These are phyloP conservation scores for Characodon lateralis DNA, from an alignment of 2,797 vertebrate genomes.

Conservation along the genomic window DNA sequence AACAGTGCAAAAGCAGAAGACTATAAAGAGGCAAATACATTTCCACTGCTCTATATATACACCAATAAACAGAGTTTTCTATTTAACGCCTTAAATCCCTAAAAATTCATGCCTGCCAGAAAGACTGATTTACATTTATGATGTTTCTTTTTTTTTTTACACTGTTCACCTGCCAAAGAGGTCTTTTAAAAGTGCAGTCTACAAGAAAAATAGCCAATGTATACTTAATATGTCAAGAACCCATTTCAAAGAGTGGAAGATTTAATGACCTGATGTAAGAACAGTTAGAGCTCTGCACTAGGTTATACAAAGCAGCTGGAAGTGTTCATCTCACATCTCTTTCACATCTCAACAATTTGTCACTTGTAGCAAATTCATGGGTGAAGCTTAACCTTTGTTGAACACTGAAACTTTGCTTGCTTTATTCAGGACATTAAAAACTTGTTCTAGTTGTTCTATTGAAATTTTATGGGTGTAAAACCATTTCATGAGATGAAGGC, in stretches of 20 bases:
- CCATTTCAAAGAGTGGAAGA: slow-evolving; percentile 26
- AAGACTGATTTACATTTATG: slow-evolving; percentile 20
- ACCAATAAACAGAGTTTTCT: slow-evolving; percentile 6
- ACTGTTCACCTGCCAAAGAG: slow-evolving; percentile 45
- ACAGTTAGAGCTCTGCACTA: not conserved
- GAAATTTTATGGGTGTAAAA: not conserved
- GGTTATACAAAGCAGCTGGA: slow-evolving; percentile 6
- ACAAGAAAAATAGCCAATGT: slow-evolving; percentile 9
- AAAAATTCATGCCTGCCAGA: slow-evolving; percentile 23
- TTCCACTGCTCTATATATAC: not conserved
- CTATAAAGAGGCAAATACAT: not conserved
- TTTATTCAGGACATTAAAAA: not conserved
- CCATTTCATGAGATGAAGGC: too few relatives aligned
- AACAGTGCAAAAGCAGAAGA: not conserved
- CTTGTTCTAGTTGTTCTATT: not conserved
- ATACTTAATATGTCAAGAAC: slow-evolving; percentile 37
- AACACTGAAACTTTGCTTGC: not conserved
- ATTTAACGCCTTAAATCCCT: slow-evolving; percentile 15
- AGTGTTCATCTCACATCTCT: slow-evolving; percentile 14
- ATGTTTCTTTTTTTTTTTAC: slow-evolving; percentile 18
- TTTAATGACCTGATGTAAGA: slow-evolving; percentile 22
- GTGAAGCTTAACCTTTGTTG: slow-evolving; percentile 1
- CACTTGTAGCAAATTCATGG: slow-evolving; percentile 3
- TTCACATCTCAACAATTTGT: not conserved
- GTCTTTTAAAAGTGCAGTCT: slow-evolving; percentile 28